phyloP scores from a whole-genome alignment of 2,113 vertebrate genomes.

The Ascaphus truei region DNA sequence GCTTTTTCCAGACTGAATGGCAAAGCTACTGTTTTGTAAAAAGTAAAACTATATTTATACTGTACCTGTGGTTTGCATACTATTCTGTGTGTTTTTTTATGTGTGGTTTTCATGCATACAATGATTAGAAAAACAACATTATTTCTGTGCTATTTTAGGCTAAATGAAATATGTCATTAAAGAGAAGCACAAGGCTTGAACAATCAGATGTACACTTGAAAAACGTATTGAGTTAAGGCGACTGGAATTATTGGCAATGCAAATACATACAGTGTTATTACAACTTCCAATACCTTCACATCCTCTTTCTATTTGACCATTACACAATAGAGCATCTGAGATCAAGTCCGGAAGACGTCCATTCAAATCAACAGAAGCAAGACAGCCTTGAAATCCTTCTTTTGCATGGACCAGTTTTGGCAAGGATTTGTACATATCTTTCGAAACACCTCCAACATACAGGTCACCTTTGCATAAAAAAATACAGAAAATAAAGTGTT shows the following conservation, averaged over 20 bases:
- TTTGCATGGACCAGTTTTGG: constrained; percentile 93
- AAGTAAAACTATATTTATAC: no score
- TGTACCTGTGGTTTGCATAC: no score
- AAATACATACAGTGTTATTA: not conserved
- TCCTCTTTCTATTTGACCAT: constrained; percentile 93
- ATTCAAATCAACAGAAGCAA: constrained; percentile 91
- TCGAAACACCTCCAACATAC: constrained; percentile 88
- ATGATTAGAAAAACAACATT: no score
- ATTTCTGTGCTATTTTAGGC: not conserved
- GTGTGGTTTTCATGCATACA: no score
- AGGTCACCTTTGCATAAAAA: constrained; percentile 71
- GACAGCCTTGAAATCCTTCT: constrained; percentile 93
- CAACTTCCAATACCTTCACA: constrained; percentile 81
- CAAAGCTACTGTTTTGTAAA: no score
- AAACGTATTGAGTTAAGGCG: not conserved
- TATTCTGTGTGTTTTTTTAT: no score
- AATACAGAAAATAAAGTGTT: not conserved
- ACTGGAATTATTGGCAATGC: not conserved
- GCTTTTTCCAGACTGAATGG: no score
- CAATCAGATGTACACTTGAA: not conserved
- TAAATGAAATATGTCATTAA: not conserved
- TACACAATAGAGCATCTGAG: constrained; percentile 90
- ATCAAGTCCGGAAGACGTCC: constrained; percentile 91
- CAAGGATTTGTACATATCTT: constrained; percentile 89
- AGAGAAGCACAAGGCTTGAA: not conserved